These are phyloP conservation scores for Clarias macrocephalus DNA, from an alignment of 2,113 vertebrate species.

Conservation along the genomic window DNA sequence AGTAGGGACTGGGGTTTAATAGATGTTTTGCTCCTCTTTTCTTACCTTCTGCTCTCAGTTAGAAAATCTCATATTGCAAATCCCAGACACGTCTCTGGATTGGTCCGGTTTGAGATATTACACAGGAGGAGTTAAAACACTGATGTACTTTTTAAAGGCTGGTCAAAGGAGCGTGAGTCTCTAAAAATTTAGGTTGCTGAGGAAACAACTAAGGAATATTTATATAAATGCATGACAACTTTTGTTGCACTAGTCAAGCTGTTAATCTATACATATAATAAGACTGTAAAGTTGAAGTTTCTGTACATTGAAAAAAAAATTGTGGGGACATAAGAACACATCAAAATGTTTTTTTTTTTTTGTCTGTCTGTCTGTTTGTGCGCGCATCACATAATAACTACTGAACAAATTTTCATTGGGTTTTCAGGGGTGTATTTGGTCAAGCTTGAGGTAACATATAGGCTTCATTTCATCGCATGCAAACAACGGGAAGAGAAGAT, in stretches of 20 bases:
- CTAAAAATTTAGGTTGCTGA: neutral
- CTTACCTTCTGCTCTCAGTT: neutral
- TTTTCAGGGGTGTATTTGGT: too few relatives aligned
- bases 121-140: neutral
- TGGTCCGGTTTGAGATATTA: neutral
- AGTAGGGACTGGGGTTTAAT: neutral
- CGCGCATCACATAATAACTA: too few relatives aligned
- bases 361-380: too few relatives aligned
- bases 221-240: neutral
- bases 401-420: too few relatives aligned
- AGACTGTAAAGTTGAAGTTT: too few relatives aligned
- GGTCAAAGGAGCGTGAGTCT: neutral
- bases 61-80: neutral
- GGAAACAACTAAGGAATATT: neutral
- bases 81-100: neutral
- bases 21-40: neutral
- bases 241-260: neutral
- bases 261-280: neutral
- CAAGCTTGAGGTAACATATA: too few relatives aligned
- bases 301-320: too few relatives aligned
- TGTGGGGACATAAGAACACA: too few relatives aligned
- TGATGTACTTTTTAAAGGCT: neutral
- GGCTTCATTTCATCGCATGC: too few relatives aligned
- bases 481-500: too few relatives aligned
- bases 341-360: too few relatives aligned